Evolutionary conservation across 2,113 vertebrate species (phyloP), one percentile per base, ranked within the genome.

Genomic region (Hemiprocne comata): DNA sequence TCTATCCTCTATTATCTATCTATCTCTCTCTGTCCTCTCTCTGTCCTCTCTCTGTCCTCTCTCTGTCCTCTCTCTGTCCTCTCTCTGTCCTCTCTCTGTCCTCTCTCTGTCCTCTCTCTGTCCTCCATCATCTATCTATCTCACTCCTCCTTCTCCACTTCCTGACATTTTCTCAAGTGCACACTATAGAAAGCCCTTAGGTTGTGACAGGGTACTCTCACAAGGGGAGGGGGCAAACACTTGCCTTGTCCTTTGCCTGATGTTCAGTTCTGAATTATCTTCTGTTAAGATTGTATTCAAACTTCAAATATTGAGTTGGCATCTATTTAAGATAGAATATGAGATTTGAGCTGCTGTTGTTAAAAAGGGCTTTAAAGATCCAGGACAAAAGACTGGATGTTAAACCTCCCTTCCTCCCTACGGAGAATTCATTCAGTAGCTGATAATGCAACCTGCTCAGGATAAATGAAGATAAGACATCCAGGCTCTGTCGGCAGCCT

Each of bases 301-400:
- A 60, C 62, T 38, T 84, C 53, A 81, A 1, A 72, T 55, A 19
- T 6, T 53, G 55, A 50, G 46, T 8, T 85, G 64, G 42, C 23
- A 46, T 46, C 62, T 79, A 10, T 79, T 85, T 75, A 36, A 73
- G 72, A 57, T 7, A 53, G 73, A 71, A 44, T 62, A 33, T 10
- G 4, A 2, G 2, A 57, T 89, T 67, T 34, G 9, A 91, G 66
- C 74, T 55, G 3, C 40, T 78, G 21, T 13, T 69, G 33, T 74
- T 93, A 58, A 80, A 85, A 85, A 48, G 21, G 55, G 17, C 26
- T 61, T 93, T 87, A 85, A 85, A 85, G 60, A 58, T 73, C 12
- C 14, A 14, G 81, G 74, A 85, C 72, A 58, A 71, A 95, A 89
- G 82, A 44, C 17, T 70, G 42, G 54, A 70, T 90, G 82, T 76